Evolutionary conservation across 1,140 invertebrate genomes (phyloP), one percentile per base, ranked within the genome.

Genomic region (Holcopasites calliopsidis): DNA sequence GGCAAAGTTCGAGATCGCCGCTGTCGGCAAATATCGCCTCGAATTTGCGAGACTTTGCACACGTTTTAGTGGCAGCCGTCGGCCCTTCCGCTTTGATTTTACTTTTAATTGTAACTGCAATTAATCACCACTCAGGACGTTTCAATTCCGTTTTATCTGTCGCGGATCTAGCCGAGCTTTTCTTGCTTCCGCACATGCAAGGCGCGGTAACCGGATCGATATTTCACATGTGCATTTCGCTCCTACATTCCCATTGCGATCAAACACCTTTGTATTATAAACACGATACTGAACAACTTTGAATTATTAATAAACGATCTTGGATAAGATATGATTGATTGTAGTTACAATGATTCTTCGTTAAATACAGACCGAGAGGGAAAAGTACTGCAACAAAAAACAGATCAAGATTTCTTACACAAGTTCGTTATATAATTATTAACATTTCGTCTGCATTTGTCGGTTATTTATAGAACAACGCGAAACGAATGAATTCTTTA

Each of bases 361-460:
- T 66, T 52, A 3, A 8, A 21, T 8, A 40, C 21, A 44, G 31
- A 31, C 16, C 57, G 33, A 40, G 69, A 23, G 28, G 38, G 3
- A 38, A 49, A 35, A 71, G 11, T n/a, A 8, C 28, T n/a, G 2
- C 7, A n/a, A n/a, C 16, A 1, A 16, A 13, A 7, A 7, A 21
- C 2, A 16, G 10, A 10, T 1, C 18, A 54, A n/a, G 6, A 28
- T 10, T 16, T 8, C 23, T 38, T 38, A 23, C 11, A 38, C 13
- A 3, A 38, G n/a, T n/a, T n/a, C n/a, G n/a, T n/a, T n/a, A n/a
- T n/a, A n/a, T n/a, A n/a, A n/a, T n/a, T n/a, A n/a, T n/a, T n/a
- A 52, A 66, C 61, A 8, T 74, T 74, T 38, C 31, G 62, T 66
- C 71, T 74, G 62, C 62, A 66, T 47, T 57, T 28, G 50, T 40